phyloP scores from a whole-genome alignment of 2,797 vertebrate species.

The Ceyx erithaca region DNA sequence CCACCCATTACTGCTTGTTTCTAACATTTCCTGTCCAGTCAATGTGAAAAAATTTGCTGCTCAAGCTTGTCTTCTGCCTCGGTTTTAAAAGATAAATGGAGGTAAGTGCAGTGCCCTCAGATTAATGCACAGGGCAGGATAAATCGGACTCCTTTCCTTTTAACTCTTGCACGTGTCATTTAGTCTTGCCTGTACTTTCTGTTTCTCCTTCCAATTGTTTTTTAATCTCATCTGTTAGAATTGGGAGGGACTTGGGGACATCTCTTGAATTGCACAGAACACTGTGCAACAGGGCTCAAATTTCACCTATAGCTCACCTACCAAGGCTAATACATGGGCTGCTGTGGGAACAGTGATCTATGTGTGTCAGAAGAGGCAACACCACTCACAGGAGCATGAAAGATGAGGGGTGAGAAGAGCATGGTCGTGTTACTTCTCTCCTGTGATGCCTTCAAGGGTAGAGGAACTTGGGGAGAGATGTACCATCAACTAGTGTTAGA shows the following conservation, averaged over 20 bases:
- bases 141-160: not conserved
- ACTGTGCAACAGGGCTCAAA: not conserved
- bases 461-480: not conserved
- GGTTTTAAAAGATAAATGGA: not conserved
- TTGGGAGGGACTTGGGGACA: accelerated
- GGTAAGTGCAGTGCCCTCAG: accelerated
- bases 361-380: accelerated
- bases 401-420: not conserved
- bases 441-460: not conserved
- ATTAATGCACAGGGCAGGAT: not conserved
- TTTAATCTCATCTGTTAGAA: not conserved
- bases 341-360: not conserved
- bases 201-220: not conserved
- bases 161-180: not conserved
- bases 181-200: not conserved
- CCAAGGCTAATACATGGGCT: not conserved
- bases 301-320: not conserved
- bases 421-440: not conserved
- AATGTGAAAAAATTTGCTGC: not conserved
- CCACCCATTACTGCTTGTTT: conserved; percentile 19
- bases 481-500: not conserved
- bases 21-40: conserved; percentile 11
- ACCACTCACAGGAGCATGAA: not conserved
- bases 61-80: not conserved
- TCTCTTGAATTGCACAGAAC: not conserved